Evolutionary conservation across 2,888 invertebrate species (phyloP).

Genomic region (Falcaria lacertinaria): DNA sequence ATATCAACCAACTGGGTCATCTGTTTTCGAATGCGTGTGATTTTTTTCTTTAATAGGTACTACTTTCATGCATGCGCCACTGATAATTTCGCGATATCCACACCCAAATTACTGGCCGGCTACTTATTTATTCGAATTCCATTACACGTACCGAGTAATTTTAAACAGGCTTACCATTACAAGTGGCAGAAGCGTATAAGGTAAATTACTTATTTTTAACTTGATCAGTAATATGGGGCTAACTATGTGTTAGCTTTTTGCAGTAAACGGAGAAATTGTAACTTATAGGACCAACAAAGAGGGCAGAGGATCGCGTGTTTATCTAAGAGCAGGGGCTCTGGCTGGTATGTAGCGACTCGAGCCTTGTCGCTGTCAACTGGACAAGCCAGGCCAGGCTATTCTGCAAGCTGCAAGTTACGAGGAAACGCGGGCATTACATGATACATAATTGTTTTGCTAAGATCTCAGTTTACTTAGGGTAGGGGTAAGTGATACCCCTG

Average conservation of each 20-base stretch:
- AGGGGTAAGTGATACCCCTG: no score
- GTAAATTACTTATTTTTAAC: no score
- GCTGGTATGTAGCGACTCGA: constrained; percentile 19
- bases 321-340: constrained; percentile 22
- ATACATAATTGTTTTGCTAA: no score
- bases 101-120: constrained; percentile 1
- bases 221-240: no score
- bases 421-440: constrained; percentile 11
- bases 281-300: constrained; percentile 15
- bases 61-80: constrained; percentile 49
- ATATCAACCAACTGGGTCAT: constrained; percentile 62
- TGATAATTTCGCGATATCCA: constrained; percentile 15
- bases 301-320: constrained; percentile 24
- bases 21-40: constrained; percentile 67
- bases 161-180: neutral
- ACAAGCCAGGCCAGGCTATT: constrained; percentile 12
- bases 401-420: constrained; percentile 9
- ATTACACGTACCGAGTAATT: neutral
- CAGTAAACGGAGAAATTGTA: constrained; percentile 11
- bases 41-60: constrained; percentile 39
- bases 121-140: neutral
- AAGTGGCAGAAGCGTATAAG: no score
- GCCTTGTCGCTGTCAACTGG: constrained; percentile 22
- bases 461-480: no score
- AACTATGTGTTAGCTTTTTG: no score